Conservation (phyloP, 2,113 vertebrate genomes). For the Spheniscus mendiculus region DNA sequence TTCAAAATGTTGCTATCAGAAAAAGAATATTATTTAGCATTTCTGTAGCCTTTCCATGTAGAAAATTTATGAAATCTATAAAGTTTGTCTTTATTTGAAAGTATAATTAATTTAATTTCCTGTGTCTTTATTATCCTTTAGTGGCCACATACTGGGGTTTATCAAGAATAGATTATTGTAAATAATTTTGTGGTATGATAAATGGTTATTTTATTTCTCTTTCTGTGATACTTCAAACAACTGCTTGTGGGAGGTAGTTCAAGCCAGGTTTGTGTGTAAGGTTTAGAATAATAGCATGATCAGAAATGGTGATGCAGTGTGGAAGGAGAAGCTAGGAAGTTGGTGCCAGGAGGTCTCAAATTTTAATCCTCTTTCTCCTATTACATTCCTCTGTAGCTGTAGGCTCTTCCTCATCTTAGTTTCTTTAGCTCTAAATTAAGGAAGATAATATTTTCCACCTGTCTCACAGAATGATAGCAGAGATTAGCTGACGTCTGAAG, state of each 20-base stretch:
- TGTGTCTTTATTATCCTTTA: conserved; percentile 18
- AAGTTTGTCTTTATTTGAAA: conserved; percentile 26
- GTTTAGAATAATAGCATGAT: neutral
- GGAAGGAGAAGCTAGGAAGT: neutral
- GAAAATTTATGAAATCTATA: conserved; percentile 27
- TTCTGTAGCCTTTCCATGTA: neutral
- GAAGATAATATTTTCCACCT: neutral
- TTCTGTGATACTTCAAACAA: neutral
- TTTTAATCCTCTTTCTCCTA: neutral
- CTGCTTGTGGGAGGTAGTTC: neutral
- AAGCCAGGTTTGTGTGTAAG: neutral
- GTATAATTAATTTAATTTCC: conserved; percentile 17
- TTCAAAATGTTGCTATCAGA: conserved; percentile 36
- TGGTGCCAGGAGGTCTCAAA: neutral
- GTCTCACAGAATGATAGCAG: neutral
- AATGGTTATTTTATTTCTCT: neutral
- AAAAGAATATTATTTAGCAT: conserved; percentile 32
- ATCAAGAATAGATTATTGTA: neutral
- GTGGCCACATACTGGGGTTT: neutral
- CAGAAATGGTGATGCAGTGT: neutral
- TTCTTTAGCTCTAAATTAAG: neutral
- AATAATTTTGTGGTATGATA: neutral
- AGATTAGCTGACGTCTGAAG: neutral
- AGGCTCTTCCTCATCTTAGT: neutral
- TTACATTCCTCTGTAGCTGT: neutral